Percentiles rank a stretch among this genome's conserved stretches.
These are phyloP conservation scores for Tetraodon nigroviridis DNA, from an alignment of 2,113 vertebrate species.

Conservation along the genomic window DNA sequence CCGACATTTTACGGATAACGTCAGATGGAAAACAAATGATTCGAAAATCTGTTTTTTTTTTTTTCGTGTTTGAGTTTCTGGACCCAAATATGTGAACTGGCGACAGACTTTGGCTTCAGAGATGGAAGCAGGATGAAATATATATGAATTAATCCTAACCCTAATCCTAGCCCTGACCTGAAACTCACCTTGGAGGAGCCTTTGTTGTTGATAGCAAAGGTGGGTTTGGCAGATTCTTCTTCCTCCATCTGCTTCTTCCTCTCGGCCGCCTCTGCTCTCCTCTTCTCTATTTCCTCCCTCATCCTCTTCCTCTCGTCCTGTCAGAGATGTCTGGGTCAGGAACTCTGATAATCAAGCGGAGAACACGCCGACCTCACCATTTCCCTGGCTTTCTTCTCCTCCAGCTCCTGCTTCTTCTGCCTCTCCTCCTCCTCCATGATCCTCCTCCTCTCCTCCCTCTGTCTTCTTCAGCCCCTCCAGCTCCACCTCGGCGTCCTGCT, in stretches of 20 bases:
- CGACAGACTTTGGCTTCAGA: too few relatives aligned
- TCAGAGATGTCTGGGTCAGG: conserved; percentile 7
- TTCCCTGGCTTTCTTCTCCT: conserved; percentile 84
- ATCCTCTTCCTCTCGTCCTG: conserved; percentile 93
- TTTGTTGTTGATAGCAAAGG: conserved; percentile 86
- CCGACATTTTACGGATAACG: neutral
- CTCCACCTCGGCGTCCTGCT: conserved; percentile 84
- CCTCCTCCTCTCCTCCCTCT: conserved; percentile 89
- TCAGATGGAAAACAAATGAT: neutral
- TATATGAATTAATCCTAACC: too few relatives aligned
- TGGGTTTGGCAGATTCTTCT: conserved; percentile 77
- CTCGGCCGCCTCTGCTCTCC: conserved; percentile 93
- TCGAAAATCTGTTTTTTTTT: neutral
- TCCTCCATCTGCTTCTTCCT: conserved; percentile 89
- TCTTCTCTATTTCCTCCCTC: conserved; percentile 94
- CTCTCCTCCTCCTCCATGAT: conserved; percentile 90
- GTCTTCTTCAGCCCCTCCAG: conserved; percentile 91
- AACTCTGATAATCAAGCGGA: neutral
- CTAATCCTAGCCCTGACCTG: too few relatives aligned
- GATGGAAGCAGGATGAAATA: too few relatives aligned
- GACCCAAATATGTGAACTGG: too few relatives aligned
- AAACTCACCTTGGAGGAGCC: conserved; percentile 86
- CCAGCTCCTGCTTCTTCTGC: conserved; percentile 83
- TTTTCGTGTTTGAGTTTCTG: too few relatives aligned
- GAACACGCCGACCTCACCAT: conserved; percentile 68